Percentiles rank a stretch among this genome's conserved stretches.
These are phyloP conservation scores for Champsocephalus esox DNA, from an alignment of 2,797 vertebrate genomes.

Conservation along the genomic window DNA sequence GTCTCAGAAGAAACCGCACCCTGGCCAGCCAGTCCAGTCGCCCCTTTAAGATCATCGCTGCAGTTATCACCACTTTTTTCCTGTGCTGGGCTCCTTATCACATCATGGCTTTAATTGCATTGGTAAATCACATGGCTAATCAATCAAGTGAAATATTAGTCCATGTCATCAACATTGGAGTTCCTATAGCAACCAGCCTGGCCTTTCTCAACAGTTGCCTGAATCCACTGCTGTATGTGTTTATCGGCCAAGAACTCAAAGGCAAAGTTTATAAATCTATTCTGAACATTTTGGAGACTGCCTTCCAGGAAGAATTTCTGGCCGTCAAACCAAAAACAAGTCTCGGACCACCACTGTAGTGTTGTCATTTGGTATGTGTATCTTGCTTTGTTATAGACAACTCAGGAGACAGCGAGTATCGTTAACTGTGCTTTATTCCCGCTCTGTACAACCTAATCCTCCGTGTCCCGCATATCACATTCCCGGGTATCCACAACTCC, in stretches of 20 bases:
- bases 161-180: conserved; percentile 74
- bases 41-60: conserved; percentile 90
- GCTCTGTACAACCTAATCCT: no score
- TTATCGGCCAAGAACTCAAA: conserved; percentile 88
- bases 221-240: conserved; percentile 88
- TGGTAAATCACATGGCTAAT: conserved; percentile 78
- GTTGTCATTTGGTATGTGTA: no score
- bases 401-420: no score
- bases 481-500: no score
- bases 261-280: conserved; percentile 86
- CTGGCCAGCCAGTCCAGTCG: conserved; percentile 84
- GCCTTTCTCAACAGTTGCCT: conserved; percentile 88
- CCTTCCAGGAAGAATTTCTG: conserved; percentile 86
- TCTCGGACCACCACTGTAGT: no score
- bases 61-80: conserved; percentile 91
- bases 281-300: conserved; percentile 84
- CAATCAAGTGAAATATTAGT: conserved; percentile 64
- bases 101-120: conserved; percentile 85
- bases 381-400: no score
- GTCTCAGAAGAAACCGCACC: conserved; percentile 83
- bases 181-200: conserved; percentile 83
- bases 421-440: no score
- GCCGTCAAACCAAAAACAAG: conserved; percentile 3
- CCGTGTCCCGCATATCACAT: no score
- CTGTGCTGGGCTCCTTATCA: conserved; percentile 93